phyloP scores from a whole-genome alignment of 2,113 vertebrate genomes.

The Carassius carassius region DNA sequence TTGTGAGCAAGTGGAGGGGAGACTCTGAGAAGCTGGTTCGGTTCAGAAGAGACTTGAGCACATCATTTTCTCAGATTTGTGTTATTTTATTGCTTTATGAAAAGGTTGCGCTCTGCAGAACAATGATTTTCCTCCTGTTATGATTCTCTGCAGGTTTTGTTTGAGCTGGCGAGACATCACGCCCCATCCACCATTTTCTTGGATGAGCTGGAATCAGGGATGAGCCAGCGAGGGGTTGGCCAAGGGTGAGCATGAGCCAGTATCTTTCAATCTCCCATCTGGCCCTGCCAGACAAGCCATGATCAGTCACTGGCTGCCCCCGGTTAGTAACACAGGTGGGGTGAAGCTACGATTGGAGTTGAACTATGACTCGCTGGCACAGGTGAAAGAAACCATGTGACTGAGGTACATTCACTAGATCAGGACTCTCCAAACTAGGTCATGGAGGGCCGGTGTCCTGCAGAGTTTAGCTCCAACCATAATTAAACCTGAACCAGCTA shows the following conservation, averaged over 20 bases:
- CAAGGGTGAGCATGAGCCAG: conserved; percentile 75
- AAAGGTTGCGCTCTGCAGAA: background rate
- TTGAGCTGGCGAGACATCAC: conserved; percentile 93
- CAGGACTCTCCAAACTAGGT: too few species aligned
- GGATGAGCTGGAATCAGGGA: conserved; percentile 96
- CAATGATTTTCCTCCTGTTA: background rate
- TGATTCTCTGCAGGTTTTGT: conserved; percentile 81
- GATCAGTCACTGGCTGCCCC: conserved; percentile 92
- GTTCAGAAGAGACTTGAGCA: conserved; percentile 75
- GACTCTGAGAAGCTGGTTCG: conserved; percentile 96
- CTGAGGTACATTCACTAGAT: background rate
- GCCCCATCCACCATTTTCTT: conserved; percentile 97
- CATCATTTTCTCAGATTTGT: background rate
- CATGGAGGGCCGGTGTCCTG: too few species aligned
- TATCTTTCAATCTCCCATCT: conserved; percentile 74
- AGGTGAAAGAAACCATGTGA: conserved; percentile 68
- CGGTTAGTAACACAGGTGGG: conserved; percentile 76
- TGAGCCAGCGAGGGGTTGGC: conserved; percentile 88
- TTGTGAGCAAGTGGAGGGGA: conserved; percentile 98
- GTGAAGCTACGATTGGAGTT: conserved; percentile 82
- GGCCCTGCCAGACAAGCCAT: conserved; percentile 84
- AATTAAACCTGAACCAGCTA: too few species aligned
- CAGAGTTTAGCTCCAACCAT: too few species aligned
- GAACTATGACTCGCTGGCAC: conserved; percentile 81
- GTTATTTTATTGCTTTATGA: background rate